Conservation (phyloP, 2,888 invertebrate genomes). For the Tineola bisselliella region DNA sequence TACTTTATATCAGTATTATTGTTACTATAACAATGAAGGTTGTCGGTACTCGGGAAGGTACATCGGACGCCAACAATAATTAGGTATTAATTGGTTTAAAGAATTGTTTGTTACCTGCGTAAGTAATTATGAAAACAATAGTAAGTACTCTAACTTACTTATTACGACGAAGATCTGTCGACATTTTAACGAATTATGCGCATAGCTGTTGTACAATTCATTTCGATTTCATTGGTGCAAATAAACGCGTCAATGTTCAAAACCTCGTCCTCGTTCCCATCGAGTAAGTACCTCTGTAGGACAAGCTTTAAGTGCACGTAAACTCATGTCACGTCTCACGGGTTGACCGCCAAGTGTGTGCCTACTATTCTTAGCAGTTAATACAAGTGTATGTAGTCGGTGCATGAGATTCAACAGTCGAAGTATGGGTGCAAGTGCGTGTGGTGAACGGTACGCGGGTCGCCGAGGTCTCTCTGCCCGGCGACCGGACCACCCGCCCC, state of each 20-base stretch:
- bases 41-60: neutral
- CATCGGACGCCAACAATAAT: neutral
- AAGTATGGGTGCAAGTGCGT: constrained; percentile 6
- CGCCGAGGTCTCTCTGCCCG: constrained; percentile 11
- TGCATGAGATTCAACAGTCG: neutral
- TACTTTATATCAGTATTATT: neutral
- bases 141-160: neutral
- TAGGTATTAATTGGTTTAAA: neutral
- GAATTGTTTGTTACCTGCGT: neutral
- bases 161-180: neutral
- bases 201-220: neutral
- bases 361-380: neutral
- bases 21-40: too few relatives aligned
- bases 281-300: neutral
- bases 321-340: constrained; percentile 5
- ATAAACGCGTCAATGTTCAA: neutral
- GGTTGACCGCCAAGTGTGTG: neutral
- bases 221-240: neutral
- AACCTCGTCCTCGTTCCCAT: constrained; percentile 5
- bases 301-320: constrained; percentile 7
- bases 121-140: neutral
- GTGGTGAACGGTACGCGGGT: constrained; percentile 15
- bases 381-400: neutral
- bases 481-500: constrained; percentile 13
- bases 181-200: neutral